These are phyloP conservation scores for Phrynocephalus guinanensis DNA, from an alignment of 2,797 vertebrate species.

Conservation along the genomic window DNA sequence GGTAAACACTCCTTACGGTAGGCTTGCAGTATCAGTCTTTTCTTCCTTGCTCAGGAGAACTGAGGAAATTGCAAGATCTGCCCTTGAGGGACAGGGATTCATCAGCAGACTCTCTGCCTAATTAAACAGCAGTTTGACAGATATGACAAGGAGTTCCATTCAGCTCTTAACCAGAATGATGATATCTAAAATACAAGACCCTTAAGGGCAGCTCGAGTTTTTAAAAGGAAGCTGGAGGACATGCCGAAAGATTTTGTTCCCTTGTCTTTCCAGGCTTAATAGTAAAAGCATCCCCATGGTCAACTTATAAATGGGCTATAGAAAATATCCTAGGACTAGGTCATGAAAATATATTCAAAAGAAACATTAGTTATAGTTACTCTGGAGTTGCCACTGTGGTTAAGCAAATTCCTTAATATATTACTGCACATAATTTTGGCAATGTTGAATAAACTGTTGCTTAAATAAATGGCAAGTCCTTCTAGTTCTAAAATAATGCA, in stretches of 20 bases:
- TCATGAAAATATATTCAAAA: background rate
- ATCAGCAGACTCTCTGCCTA: conserved; percentile 42
- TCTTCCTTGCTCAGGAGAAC: conserved; percentile 11
- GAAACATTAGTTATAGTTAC: background rate
- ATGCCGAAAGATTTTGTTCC: background rate
- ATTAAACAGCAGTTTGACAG: conserved; percentile 41
- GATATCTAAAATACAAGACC: conserved; percentile 31
- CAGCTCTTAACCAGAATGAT: conserved; percentile 38
- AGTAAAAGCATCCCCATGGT: background rate
- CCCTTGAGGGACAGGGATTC: conserved; percentile 46
- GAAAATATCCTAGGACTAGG: background rate
- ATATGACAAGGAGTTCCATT: conserved; percentile 46
- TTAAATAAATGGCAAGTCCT: background rate
- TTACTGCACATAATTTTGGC: background rate
- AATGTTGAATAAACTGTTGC: conserved; percentile 2
- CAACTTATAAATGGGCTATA: background rate
- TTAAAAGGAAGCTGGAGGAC: conserved; percentile 8
- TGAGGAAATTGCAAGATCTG: conserved; percentile 40
- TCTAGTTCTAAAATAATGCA: background rate
- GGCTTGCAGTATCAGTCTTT: conserved; percentile 32
- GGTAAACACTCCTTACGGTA: conserved; percentile 18
- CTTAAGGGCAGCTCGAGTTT: conserved; percentile 16
- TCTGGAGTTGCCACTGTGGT: background rate
- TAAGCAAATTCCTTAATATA: background rate
- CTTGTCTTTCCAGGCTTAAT: conserved; percentile 14